These are phyloP conservation scores for Dendronephthya gigantea DNA, from an alignment of 64 coral and sea anemone species.

Conservation along the genomic window DNA sequence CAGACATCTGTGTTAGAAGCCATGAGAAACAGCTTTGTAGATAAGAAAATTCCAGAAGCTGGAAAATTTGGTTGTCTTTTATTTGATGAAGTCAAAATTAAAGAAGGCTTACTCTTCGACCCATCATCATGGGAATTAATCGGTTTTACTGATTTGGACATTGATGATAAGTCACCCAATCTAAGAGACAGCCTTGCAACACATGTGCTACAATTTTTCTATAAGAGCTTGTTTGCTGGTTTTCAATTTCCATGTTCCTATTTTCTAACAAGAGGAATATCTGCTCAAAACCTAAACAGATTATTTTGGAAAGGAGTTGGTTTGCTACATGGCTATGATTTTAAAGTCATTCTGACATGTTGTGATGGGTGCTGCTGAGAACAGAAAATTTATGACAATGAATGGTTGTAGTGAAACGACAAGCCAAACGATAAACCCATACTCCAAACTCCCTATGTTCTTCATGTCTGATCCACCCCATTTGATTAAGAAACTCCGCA, in stretches of 20 bases:
- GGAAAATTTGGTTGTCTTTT: constrained; percentile 19
- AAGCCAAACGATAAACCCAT: constrained; percentile 1
- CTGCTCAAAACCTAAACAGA: constrained; percentile 13
- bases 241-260: constrained; percentile 16
- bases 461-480: constrained; percentile 16
- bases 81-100: constrained; percentile 17
- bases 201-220: constrained; percentile 20
- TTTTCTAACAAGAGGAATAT: constrained; percentile 20
- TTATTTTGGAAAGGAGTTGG: constrained; percentile 7
- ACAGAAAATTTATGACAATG: constrained; percentile 2
- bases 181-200: constrained; percentile 1
- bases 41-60: constrained; percentile 17
- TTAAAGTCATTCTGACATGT: constrained; percentile 23
- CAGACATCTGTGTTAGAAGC: constrained; percentile 10
- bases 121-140: not conserved
- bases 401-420: constrained; percentile 1
- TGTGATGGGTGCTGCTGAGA: constrained; percentile 16
- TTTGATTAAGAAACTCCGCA: constrained; percentile 5
- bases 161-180: not conserved
- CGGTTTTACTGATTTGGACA: not conserved
- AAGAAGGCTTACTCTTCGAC: constrained; percentile 6
- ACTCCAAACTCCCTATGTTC: not conserved
- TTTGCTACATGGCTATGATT: not conserved
- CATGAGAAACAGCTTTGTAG: not conserved
- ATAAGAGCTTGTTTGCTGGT: constrained; percentile 10